Base-by-base conservation (phyloP, 2,113 vertebrate genomes). In the Leuciscus idus region DNA sequence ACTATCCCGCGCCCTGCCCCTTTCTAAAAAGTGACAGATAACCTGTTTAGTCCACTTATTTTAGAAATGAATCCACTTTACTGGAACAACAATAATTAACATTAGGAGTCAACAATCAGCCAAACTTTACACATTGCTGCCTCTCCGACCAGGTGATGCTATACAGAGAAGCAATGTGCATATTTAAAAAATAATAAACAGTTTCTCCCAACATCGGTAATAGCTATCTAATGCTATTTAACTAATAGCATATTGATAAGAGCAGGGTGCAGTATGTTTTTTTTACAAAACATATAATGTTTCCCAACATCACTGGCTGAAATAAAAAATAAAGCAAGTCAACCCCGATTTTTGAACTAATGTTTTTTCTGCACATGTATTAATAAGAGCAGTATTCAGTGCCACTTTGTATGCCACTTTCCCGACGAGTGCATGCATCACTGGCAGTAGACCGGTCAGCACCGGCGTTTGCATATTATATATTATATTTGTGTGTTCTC, bases 401-500 rank as follows among this genome's bases (percentile, higher is more conserved):
- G 55, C 21, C 23, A 59, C 55, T 59, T 59, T 59, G 2, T 21
- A 23, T 59, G 21, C 55, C 21, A 59, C 21, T 59, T 0, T 59
- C 55, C 55, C 21, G 19, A 59, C 55, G 19, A 59, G 55, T 59
- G 55, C 55, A 8, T 59, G 55, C 55, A 59, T 59, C 21, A 59
- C 55, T 59, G 55, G 19, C 55, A 9, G 55, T 23, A 59, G 55
- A 57, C 52, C 52, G 1, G 17, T 21, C 52, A 57, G 17, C 52
- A 19, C 52, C 17, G 4, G 17, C 6, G 52, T 57, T 62, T 64
- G 9, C 62, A 64, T 64, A 64, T 64, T 64, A 30, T 64, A 64
- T 64, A 12, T 64, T 64, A 64, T 64, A 64, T 64, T 64, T 64
- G 62, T 64, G 62, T 64, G n/a, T 64, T 11, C 13, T 64, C 62